Conservation (phyloP, 2,888 invertebrate species). For the Lithodes maja region DNA sequence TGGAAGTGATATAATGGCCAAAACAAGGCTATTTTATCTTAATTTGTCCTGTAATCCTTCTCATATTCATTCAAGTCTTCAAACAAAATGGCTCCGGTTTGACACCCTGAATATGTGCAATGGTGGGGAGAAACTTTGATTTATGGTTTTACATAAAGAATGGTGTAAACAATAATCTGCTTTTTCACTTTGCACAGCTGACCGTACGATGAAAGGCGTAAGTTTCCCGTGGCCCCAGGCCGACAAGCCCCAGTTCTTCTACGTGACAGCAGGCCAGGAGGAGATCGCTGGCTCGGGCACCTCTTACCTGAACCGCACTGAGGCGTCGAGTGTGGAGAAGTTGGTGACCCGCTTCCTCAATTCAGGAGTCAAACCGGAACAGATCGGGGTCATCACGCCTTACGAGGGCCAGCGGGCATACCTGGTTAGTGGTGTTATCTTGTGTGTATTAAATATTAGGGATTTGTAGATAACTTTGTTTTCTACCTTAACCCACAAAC, state of each 20-base stretch:
- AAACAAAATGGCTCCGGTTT: too few relatives aligned
- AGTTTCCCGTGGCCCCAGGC: conserved; percentile 98
- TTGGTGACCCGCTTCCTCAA: conserved; percentile 95
- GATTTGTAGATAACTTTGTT: too few relatives aligned
- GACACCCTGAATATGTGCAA: too few relatives aligned
- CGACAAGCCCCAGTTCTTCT: conserved; percentile 99
- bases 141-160: too few relatives aligned
- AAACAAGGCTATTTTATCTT: too few relatives aligned
- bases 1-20: too few relatives aligned
- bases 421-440: conserved; percentile 77
- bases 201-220: conserved; percentile 89
- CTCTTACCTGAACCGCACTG: conserved; percentile 97
- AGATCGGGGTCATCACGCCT: conserved; percentile 99
- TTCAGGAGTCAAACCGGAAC: conserved; percentile 96
- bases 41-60: too few relatives aligned
- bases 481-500: too few relatives aligned
- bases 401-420: conserved; percentile 99
- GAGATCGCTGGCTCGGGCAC: conserved; percentile 99
- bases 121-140: too few relatives aligned
- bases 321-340: conserved; percentile 99
- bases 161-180: not conserved
- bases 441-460: too few relatives aligned
- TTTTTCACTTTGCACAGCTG: conserved; percentile 78
- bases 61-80: too few relatives aligned
- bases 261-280: conserved; percentile 97